Evolutionary conservation across 35 echinoderm and acorn worm species (phyloP).

Genomic region (Ophiothrix spiculata): DNA sequence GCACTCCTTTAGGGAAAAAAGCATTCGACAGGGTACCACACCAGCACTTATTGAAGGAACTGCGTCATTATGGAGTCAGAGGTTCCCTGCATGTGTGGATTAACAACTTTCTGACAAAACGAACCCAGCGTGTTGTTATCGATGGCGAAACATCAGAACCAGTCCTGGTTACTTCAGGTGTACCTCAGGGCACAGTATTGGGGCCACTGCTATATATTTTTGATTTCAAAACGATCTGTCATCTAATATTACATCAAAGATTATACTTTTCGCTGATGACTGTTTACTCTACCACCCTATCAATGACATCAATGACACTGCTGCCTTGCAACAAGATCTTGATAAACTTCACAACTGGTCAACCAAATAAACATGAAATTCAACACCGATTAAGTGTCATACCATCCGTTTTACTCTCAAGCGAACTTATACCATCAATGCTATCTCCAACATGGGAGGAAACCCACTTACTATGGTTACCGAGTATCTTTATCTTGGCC

Average conservation of each 20-base stretch:
- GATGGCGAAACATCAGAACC: conserved; percentile 27
- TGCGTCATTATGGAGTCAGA: conserved; percentile 24
- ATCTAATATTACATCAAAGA: background rate
- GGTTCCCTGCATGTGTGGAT: conserved; percentile 30
- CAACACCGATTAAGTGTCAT: conserved; percentile 6
- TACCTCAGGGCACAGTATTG: conserved; percentile 61
- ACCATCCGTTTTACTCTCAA: conserved; percentile 25
- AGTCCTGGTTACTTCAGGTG: conserved; percentile 22
- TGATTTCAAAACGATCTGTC: conserved; percentile 38
- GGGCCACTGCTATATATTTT: conserved; percentile 40
- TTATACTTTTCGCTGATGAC: conserved; percentile 60
- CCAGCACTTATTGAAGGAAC: no score
- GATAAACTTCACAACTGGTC: no score
- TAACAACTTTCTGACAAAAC: conserved; percentile 20
- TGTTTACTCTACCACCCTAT: conserved; percentile 42
- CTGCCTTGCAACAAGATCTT: no score
- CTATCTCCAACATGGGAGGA: conserved; percentile 19
- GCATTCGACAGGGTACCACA: no score
- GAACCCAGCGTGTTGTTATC: conserved; percentile 34
- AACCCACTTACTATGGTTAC: conserved; percentile 13
- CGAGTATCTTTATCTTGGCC: no score
- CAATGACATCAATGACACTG: conserved; percentile 16
- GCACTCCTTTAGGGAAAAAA: no score
- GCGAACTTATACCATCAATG: conserved; percentile 31
- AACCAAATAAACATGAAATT: conserved; percentile 10